phyloP scores from a whole-genome alignment of 2,113 vertebrate genomes.

The Nipponia nippon region DNA sequence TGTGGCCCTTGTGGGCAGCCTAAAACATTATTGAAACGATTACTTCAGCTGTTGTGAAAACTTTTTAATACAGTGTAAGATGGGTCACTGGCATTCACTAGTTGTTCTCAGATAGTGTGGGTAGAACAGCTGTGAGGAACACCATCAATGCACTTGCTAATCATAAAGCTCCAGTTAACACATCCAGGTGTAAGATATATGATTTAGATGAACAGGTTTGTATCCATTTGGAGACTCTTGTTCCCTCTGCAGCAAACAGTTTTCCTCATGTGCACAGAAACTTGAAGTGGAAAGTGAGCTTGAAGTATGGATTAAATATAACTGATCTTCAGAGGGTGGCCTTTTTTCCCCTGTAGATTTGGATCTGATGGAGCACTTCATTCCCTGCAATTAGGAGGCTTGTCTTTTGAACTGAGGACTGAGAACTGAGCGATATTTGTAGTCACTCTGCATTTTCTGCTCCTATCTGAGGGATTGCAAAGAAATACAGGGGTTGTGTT shows the following conservation, averaged over 20 bases:
- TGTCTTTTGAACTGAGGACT: background rate
- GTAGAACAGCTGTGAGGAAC: background rate
- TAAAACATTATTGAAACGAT: background rate
- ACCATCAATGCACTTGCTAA: rapidly evolving
- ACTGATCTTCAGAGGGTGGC: background rate
- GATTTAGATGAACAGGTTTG: background rate
- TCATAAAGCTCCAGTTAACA: background rate
- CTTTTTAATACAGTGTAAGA: background rate
- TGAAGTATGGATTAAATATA: background rate
- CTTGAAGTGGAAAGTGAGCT: background rate
- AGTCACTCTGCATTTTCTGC: background rate
- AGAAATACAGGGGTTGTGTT: background rate
- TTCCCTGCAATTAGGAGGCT: background rate
- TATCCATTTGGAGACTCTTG: background rate
- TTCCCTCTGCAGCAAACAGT: background rate
- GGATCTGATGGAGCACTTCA: background rate
- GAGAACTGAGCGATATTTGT: background rate
- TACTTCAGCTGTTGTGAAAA: background rate
- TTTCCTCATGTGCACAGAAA: background rate
- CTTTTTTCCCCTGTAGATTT: background rate
- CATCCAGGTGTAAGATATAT: background rate
- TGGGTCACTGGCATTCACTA: background rate
- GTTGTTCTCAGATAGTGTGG: background rate
- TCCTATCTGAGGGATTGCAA: background rate
- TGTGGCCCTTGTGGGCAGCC: background rate